A percentile compares a stretch with the other conserved stretches of the same genome.
phyloP scores from a whole-genome alignment of 1,140 invertebrate genomes.

The Telenomus remus region DNA sequence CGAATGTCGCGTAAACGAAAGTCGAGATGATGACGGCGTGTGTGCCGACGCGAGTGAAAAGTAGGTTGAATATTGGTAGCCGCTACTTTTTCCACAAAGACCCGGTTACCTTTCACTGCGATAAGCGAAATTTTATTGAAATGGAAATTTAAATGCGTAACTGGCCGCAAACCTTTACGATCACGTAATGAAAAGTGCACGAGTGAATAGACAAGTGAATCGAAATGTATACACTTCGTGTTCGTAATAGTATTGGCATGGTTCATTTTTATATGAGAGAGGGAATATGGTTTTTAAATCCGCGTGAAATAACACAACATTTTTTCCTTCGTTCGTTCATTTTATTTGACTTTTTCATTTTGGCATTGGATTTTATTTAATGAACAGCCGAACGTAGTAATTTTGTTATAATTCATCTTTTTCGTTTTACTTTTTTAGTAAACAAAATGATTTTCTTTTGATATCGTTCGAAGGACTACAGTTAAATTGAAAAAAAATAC shows the following conservation, averaged over 20 bases:
- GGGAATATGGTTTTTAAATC: too few species aligned
- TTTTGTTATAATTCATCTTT: too few species aligned
- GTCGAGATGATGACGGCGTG: conserved; percentile 10
- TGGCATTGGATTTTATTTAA: too few species aligned
- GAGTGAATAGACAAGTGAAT: conserved; percentile 42
- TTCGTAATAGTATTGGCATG: conserved; percentile 17
- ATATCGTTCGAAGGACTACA: too few species aligned
- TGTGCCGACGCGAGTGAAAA: conserved; percentile 21
- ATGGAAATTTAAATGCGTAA: conserved; percentile 53
- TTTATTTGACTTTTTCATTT: too few species aligned
- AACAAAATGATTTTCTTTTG: too few species aligned
- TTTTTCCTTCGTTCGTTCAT: too few species aligned
- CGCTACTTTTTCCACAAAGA: conserved; percentile 38
- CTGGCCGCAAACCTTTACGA: conserved; percentile 42
- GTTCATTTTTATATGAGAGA: too few species aligned
- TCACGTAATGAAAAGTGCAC: conserved; percentile 46
- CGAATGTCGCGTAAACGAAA: conserved; percentile 38
- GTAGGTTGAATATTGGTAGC: conserved; percentile 42
- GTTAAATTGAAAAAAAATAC: too few species aligned
- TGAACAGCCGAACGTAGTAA: too few species aligned
- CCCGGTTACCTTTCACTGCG: conserved; percentile 43
- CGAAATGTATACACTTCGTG: conserved; percentile 24
- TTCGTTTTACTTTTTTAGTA: too few species aligned
- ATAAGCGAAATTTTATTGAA: conserved; percentile 52
- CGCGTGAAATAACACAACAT: too few species aligned